phyloP scores from a whole-genome alignment of 2,113 vertebrate genomes.

The Fregata magnificens region DNA sequence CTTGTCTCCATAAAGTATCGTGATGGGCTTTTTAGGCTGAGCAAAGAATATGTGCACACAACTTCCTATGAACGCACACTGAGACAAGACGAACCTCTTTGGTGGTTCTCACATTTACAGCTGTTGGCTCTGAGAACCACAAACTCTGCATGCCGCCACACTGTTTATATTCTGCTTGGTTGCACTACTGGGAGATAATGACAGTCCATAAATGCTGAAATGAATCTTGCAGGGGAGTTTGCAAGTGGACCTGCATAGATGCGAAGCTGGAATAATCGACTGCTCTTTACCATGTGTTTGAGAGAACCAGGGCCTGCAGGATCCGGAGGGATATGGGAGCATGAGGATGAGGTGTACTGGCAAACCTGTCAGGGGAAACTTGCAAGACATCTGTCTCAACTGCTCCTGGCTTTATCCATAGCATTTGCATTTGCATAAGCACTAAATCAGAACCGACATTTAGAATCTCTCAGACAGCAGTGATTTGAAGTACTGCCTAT shows the following conservation, averaged over 20 bases:
- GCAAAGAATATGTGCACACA: not conserved
- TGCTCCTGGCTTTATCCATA: not conserved
- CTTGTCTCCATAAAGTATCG: not conserved
- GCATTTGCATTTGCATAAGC: not conserved
- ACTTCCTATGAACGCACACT: accelerated
- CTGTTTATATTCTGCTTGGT: not conserved
- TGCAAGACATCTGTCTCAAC: not conserved
- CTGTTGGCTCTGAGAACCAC: not conserved
- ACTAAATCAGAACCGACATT: not conserved
- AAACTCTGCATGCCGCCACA: accelerated
- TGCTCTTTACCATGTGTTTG: not conserved
- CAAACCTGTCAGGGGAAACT: not conserved
- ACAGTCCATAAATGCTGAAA: not conserved
- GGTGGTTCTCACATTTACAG: not conserved
- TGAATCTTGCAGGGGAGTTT: not conserved
- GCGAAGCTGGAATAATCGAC: accelerated
- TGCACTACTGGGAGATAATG: not conserved
- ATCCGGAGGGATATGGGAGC: not conserved
- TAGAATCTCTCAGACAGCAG: not conserved
- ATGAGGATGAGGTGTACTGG: not conserved
- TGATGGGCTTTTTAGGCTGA: not conserved
- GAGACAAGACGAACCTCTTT: not conserved
- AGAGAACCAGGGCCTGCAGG: not conserved
- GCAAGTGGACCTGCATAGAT: not conserved
- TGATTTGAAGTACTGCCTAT: not conserved